A percentile compares a stretch with the other conserved stretches of the same genome.
Conservation (phyloP, 2,113 vertebrate species). For the Callaeas wilsoni region DNA sequence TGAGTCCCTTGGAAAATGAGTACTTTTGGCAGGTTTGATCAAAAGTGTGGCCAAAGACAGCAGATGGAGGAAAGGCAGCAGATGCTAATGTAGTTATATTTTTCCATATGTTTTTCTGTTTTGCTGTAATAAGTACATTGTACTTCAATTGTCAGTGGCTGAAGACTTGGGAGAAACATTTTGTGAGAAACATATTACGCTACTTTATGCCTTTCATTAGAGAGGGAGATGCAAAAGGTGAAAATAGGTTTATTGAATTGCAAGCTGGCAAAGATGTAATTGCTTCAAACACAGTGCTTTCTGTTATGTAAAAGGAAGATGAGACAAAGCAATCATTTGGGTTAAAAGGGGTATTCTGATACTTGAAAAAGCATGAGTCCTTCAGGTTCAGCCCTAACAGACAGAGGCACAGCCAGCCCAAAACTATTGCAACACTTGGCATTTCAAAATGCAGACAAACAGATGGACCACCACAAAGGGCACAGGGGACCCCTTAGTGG, state of each 20-base stretch:
- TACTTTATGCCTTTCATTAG: neutral
- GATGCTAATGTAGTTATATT: conserved; percentile 62
- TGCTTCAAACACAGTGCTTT: neutral
- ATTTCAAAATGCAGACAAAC: neutral
- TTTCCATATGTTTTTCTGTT: conserved; percentile 70
- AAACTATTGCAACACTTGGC: neutral
- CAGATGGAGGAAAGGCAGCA: conserved; percentile 68
- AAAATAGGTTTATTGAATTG: neutral
- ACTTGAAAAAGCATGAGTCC: neutral
- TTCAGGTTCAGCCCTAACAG: neutral
- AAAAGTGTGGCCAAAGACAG: conserved; percentile 43
- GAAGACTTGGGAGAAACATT: conserved; percentile 3
- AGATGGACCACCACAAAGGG: neutral
- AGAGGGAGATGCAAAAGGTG: neutral
- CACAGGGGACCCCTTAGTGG: neutral
- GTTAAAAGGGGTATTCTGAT: neutral
- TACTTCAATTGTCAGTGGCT: conserved; percentile 52
- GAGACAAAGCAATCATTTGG: neutral
- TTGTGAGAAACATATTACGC: neutral
- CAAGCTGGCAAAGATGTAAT: neutral
- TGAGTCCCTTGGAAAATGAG: neutral
- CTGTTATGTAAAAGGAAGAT: neutral
- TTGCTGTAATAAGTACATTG: conserved; percentile 56
- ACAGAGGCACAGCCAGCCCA: neutral
- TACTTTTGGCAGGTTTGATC: conserved; percentile 49